These are phyloP conservation scores for Tonatia bakeri DNA, from an alignment of 2,113 vertebrate genomes.

Conservation along the genomic window DNA sequence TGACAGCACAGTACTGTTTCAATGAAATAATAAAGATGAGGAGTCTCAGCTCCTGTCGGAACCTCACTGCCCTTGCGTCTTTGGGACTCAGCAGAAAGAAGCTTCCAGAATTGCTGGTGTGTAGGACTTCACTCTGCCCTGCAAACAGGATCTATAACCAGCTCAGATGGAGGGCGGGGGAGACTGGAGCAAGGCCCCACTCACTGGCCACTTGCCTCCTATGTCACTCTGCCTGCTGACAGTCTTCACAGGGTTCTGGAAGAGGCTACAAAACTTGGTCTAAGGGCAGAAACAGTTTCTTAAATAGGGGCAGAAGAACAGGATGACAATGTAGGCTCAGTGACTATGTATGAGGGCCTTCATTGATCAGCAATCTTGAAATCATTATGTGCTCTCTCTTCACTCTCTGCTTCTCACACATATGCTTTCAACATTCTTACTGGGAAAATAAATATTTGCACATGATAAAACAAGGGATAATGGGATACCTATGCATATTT, in stretches of 20 bases:
- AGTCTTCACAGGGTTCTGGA: neutral
- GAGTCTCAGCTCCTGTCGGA: neutral
- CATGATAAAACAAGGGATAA: neutral
- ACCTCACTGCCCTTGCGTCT: neutral
- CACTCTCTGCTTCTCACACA: neutral
- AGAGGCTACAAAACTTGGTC: neutral
- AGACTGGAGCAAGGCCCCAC: too few species aligned
- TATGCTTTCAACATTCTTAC: neutral
- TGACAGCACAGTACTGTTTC: neutral
- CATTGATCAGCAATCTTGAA: neutral
- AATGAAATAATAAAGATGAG: neutral
- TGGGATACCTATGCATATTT: neutral
- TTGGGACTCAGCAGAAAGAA: neutral
- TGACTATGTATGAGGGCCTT: neutral
- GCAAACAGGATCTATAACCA: neutral
- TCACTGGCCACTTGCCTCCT: neutral
- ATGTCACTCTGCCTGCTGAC: neutral
- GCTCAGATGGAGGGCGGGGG: neutral
- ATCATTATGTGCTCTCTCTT: neutral
- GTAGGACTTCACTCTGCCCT: neutral
- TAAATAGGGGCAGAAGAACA: neutral
- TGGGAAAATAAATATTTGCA: conserved; percentile 6
- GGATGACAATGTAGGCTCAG: too few species aligned
- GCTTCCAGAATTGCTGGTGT: neutral
- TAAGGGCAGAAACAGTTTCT: neutral